Evolutionary conservation across 2,888 invertebrate species (phyloP), one percentile per base, ranked within the genome.

Genomic region (Lysandra bellargus): DNA sequence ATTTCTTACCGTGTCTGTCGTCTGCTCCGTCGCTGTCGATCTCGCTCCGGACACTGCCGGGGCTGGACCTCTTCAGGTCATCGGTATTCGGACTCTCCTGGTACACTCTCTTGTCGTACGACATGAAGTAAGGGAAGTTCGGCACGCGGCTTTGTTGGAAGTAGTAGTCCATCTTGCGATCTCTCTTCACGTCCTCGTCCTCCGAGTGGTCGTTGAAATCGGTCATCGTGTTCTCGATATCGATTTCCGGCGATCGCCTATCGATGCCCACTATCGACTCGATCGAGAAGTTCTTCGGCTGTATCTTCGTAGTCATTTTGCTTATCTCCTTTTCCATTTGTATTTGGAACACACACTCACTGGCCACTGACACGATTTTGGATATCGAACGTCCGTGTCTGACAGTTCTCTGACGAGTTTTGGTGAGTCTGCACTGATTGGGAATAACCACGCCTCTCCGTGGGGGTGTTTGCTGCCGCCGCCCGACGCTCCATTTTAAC

Each of bases 211-310:
- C 88, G 0, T 88, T 86, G 79, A 90, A 93, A 81, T 94, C 93
- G 0, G 91, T 90, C 37, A 93, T 91, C 14, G 88, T 90, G 44
- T 90, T 93, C 78, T 94, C 94, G 0, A 94, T 94, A 86, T 94
- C 94, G 84, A 94, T 94, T 83, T 93, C 94, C 0, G 94, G 94
- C 1, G 93, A 93, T 78, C 92, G 85, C 1, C 92, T 85, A 30
- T 91, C 89, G 80, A 94, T 83, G 0, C 95, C 95, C 0, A 96
- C 96, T 78, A 96, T 93, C 60, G 96, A 96, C 88, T 96, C 96
- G n/a, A 96, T 96, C 0, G 96, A 96, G 85, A 96, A 96, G 80
- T 96, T 96, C 83, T 95, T 95, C 44, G 96, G 95, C 76, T 95
- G 95, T 40, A 93, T 87, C 83, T 94, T 93, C 4, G 93, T 93